Base-by-base conservation (phyloP, 2,888 invertebrate species). In the Thera britannica region DNA sequence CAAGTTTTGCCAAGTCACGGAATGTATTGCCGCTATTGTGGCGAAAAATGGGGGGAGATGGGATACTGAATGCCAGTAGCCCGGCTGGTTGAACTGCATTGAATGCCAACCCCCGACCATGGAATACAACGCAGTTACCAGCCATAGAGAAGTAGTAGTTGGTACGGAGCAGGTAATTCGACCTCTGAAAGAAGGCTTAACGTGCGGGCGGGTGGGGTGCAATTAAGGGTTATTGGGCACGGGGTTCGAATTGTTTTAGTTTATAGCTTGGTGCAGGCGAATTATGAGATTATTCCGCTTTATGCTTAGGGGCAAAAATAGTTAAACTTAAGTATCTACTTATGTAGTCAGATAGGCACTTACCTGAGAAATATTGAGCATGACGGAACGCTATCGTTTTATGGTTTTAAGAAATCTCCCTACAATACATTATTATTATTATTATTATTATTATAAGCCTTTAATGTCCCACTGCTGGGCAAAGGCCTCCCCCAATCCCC, bases 11-110 rank as follows among this genome's bases (percentile, higher is more conserved):
- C 93, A 93, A 93, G 92, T 93, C 93, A 93, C 92, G 90, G 86
- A 90, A 93, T 92, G 92, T 93, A 93, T 93, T 91, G 92, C 91
- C 83, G 91, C 90, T 87, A 90, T 92, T 91, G 91, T 92, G 90
- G 91, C 90, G 91, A 91, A 90, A 91, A 90, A 92, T 90, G 90
- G 89, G 90, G 89, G 90, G 90, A 65, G 62, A 65, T 80, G 77
- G 77, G 86, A 85, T 65, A 69, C 59, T 66, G 69, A 69, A 69
- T 69, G 58, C 62, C 69, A 60, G 51, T 41, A 62, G 41, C 54
- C 54, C 41, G 58, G 58, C 58, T 58, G 61, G 55, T 55, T 62
- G 62, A 62, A 36, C 54, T 62, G 62, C 62, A 62, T 62, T 62
- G 62, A 62, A 62, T 62, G 55, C 55, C 55, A 41, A 56, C 58